Evolutionary conservation across 1,140 invertebrate genomes (phyloP).

Genomic region (Belonocnema kinseyi): DNA sequence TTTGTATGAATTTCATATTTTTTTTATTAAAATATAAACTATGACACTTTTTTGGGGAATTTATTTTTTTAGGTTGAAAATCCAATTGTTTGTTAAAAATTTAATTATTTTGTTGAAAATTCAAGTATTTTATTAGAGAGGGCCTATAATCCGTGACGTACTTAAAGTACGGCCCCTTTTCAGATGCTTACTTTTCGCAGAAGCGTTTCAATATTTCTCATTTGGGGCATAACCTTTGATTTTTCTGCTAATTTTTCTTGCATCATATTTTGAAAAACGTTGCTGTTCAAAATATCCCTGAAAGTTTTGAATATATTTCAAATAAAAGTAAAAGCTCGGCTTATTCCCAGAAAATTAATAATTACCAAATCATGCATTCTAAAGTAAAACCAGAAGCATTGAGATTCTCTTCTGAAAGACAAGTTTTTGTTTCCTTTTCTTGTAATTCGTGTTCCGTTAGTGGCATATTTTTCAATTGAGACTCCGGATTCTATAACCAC

Average conservation of each 20-base stretch:
- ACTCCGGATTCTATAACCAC: too few relatives aligned
- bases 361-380: conserved; percentile 61
- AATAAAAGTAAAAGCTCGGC: conserved; percentile 29
- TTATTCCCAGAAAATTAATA: conserved; percentile 24
- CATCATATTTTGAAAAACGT: conserved; percentile 44
- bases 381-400: conserved; percentile 51
- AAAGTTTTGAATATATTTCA: neutral
- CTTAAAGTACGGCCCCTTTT: neutral
- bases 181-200: conserved; percentile 53
- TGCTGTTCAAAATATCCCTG: conserved; percentile 63
- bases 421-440: neutral
- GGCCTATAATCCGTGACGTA: too few relatives aligned
- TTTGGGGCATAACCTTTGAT: conserved; percentile 48
- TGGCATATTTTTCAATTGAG: conserved; percentile 52
- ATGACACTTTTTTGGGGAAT: too few relatives aligned
- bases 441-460: conserved; percentile 38
- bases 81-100: too few relatives aligned
- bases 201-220: conserved; percentile 47
- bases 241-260: conserved; percentile 47
- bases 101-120: too few relatives aligned
- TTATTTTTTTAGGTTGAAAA: too few relatives aligned
- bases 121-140: too few relatives aligned
- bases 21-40: too few relatives aligned
- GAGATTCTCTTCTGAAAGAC: conserved; percentile 34
- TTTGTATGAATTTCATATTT: too few relatives aligned